phyloP scores from a whole-genome alignment of 2,113 vertebrate species.

The Toxostoma redivivum region DNA sequence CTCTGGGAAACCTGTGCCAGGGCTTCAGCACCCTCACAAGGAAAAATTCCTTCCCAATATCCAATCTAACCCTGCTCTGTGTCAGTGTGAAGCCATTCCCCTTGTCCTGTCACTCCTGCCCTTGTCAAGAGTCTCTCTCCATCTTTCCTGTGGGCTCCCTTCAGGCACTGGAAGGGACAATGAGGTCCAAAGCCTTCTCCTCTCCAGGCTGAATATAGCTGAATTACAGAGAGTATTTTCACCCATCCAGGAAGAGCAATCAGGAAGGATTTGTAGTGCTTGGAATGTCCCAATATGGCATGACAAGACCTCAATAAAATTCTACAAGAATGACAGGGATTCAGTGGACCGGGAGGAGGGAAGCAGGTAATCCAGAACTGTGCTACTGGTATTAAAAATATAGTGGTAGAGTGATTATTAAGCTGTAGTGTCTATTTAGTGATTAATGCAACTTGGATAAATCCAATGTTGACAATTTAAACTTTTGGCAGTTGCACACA shows the following conservation, averaged over 20 bases:
- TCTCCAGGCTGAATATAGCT: not conserved
- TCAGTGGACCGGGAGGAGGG: not conserved
- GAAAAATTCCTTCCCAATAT: accelerated
- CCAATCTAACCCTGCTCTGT: accelerated
- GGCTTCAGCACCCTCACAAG: accelerated
- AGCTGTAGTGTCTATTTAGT: not conserved
- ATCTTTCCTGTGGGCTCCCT: not conserved
- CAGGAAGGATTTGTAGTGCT: not conserved
- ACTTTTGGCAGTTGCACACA: not conserved
- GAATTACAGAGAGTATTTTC: not conserved
- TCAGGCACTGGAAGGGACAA: not conserved
- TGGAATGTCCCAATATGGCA: not conserved
- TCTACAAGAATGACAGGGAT: not conserved
- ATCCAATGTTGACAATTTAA: not conserved
- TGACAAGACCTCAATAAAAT: not conserved
- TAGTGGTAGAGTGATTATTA: not conserved
- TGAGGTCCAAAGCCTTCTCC: not conserved
- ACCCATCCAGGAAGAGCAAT: not conserved
- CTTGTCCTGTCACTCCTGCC: not conserved
- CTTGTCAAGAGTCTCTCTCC: not conserved
- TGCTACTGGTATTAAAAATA: not conserved
- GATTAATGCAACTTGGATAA: not conserved
- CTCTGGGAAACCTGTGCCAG: not conserved
- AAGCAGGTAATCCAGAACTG: not conserved
- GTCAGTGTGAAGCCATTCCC: not conserved